A percentile compares a stretch with the other conserved stretches of the same genome.
Conservation (phyloP, 2,888 invertebrate genomes). For the Achlya flavicornis region DNA sequence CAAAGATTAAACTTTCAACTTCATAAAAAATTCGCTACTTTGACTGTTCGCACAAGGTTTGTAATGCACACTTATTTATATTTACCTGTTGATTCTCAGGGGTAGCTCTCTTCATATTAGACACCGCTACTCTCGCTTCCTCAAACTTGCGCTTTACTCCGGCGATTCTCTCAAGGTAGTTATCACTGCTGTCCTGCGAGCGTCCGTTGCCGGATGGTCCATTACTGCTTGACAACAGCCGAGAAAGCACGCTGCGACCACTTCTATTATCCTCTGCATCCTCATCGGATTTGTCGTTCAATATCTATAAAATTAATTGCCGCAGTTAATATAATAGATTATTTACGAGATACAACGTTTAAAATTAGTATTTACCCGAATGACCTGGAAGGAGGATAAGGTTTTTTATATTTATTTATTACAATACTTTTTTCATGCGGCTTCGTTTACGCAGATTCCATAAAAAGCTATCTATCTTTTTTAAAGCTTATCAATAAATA, state of each 20-base stretch:
- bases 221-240: slow-evolving; percentile 70
- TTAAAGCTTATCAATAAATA: no score
- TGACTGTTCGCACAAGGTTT: no score
- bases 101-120: slow-evolving; percentile 83
- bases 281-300: slow-evolving; percentile 92
- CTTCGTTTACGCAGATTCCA: no score
- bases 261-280: slow-evolving; percentile 87
- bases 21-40: no score
- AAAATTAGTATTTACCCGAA: no score
- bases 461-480: no score
- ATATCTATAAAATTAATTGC: slow-evolving; percentile 80
- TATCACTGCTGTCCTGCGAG: slow-evolving; percentile 60
- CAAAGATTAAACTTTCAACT: no score
- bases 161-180: slow-evolving; percentile 66
- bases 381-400: no score
- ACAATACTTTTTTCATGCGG: no score
- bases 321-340: no score
- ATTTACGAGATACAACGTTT: no score
- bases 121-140: slow-evolving; percentile 84
- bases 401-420: no score
- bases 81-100: slow-evolving; percentile 79
- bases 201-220: slow-evolving; percentile 67
- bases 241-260: slow-evolving; percentile 74
- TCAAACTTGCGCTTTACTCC: slow-evolving; percentile 75
- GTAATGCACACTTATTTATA: background rate